Evolutionary conservation across 2,113 vertebrate genomes (phyloP).

Genomic region (Ceuthmochares aereus): DNA sequence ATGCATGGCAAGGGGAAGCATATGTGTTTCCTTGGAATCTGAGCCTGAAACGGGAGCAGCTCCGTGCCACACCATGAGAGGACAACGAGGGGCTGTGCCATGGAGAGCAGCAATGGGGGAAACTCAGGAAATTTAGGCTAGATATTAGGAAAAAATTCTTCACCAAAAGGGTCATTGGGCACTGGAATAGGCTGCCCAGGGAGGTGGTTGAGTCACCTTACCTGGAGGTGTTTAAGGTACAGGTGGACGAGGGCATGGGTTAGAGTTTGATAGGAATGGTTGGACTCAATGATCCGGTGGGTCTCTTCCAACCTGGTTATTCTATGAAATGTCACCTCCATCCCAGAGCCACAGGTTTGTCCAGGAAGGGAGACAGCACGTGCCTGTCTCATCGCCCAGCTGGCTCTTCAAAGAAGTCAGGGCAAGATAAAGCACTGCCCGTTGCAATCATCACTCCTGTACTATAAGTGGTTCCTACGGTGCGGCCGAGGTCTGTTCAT

Average conservation of each 20-base stretch:
- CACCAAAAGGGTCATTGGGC: too few species aligned
- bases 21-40: neutral
- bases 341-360: accelerated
- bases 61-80: neutral
- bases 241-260: too few species aligned
- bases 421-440: neutral
- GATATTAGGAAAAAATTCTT: too few species aligned
- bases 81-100: neutral
- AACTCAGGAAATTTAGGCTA: too few species aligned
- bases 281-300: too few species aligned
- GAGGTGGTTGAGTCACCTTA: too few species aligned
- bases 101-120: accelerated
- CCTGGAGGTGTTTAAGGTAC: too few species aligned
- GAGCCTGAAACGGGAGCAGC: accelerated
- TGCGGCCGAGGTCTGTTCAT: neutral
- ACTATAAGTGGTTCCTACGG: accelerated
- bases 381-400: accelerated
- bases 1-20: neutral
- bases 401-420: neutral
- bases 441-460: accelerated
- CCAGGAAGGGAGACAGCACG: accelerated
- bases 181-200: too few species aligned
- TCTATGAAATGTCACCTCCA: accelerated
- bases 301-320: too few species aligned
- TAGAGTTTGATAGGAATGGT: too few species aligned